Base-by-base conservation (phyloP, 2,113 vertebrate genomes). In the Oreochromis aureus region DNA sequence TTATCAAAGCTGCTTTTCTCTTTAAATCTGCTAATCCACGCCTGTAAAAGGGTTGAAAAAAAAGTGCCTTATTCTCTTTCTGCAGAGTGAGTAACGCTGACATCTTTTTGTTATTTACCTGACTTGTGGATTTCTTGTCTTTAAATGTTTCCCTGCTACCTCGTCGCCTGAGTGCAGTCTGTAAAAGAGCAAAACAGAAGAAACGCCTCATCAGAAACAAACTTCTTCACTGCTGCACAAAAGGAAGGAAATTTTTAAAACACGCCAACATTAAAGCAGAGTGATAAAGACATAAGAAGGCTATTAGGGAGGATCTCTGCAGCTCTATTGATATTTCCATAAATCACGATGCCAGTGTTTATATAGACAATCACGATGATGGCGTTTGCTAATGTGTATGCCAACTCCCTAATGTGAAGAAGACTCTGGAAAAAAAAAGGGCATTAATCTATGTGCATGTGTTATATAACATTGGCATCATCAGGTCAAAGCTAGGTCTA, bases 161-260 rank as follows among this genome's bases (percentile, higher is more conserved):
- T 96, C 98, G 97, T 96, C 98, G 97, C 93, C 98, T 98, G 93
- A 98, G 91, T 54, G 97, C 97, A 85, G 97, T 98, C 99, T 99
- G 97, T 48, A 95, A 97, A 9, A 96, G 7, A 92, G 30, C 36
- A 88, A 73, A 85, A 46, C 85, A 69, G 44, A 56, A 46, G 10
- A 32, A 76, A 59, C 4, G 30, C 12, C 32, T 16, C 27, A 71
- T 63, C 32, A 34, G 27, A 27, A 11, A 41, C 1, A 59, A 41
- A 81, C 2, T 22, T 78, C 46, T 32, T 80, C 10, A 19, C 22
- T 12, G 24, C 56, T 73, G 69, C 56, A 56, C 34, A 36, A 1
- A 27, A 46, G 11, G 19, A 78, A 39, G 0, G 4, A 63, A 22
- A 61, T 2, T 51, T 66, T 8, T 82, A 10, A 81, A 81, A 86